Percentiles rank a stretch among this genome's conserved stretches.
Conservation (phyloP, 2,113 vertebrate genomes). For the Daubentonia madagascariensis region DNA sequence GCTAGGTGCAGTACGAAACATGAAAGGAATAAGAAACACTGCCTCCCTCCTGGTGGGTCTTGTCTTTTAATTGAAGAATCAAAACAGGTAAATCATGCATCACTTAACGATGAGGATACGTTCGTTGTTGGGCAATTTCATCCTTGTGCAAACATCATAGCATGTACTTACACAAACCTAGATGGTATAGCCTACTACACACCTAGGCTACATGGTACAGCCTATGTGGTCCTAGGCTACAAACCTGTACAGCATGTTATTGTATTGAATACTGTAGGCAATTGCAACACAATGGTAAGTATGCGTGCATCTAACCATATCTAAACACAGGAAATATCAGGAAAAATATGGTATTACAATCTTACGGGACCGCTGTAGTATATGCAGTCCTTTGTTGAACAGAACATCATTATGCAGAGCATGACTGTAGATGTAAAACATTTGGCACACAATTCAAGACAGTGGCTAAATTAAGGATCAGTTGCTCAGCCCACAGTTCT, state of each 20-base stretch:
- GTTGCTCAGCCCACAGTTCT: no score
- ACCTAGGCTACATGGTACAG: background rate
- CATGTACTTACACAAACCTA: background rate
- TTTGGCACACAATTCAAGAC: background rate
- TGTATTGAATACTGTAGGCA: background rate
- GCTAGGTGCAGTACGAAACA: background rate
- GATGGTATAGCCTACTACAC: background rate
- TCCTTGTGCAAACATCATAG: background rate
- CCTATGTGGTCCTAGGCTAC: background rate
- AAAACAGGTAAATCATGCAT: background rate
- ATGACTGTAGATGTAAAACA: background rate
- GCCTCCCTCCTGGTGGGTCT: background rate
- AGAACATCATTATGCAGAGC: background rate
- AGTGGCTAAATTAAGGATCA: background rate
- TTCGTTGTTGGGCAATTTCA: background rate
- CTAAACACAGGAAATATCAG: background rate
- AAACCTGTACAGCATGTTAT: background rate
- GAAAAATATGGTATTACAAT: background rate
- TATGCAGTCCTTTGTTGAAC: background rate
- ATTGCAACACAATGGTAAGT: background rate
- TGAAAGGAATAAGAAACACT: background rate
- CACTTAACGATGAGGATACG: background rate
- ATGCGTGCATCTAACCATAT: background rate
- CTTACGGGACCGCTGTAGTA: background rate
- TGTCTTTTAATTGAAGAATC: background rate